Conservation (phyloP, 2,113 vertebrate species). For the Gorsachius goisagi region DNA sequence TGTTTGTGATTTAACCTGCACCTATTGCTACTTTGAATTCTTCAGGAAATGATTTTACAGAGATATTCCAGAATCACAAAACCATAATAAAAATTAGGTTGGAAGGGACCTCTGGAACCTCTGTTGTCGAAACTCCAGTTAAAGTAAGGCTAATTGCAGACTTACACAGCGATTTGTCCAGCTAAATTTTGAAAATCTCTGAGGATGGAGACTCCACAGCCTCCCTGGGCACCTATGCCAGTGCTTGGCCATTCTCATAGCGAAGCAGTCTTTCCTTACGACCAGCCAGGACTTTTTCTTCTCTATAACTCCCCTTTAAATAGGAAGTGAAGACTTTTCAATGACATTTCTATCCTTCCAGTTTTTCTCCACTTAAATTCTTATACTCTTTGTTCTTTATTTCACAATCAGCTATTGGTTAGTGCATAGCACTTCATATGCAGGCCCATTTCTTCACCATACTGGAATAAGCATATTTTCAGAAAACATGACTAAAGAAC, state of each 20-base stretch:
- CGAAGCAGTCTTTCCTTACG: not conserved
- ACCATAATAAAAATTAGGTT: not conserved
- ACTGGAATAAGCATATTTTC: not conserved
- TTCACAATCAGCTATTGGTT: not conserved
- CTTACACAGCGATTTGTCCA: not conserved
- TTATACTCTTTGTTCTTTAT: not conserved
- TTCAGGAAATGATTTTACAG: not conserved
- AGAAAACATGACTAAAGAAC: not conserved
- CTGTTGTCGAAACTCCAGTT: not conserved
- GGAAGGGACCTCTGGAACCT: not conserved
- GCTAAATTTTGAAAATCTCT: not conserved
- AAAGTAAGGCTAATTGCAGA: not conserved
- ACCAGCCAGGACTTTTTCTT: not conserved
- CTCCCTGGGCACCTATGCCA: not conserved
- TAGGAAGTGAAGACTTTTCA: not conserved
- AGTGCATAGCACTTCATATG: not conserved
- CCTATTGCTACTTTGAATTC: not conserved
- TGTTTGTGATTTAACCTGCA: not conserved
- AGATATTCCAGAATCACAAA: not conserved
- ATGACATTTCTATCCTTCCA: not conserved
- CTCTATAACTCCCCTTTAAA: not conserved
- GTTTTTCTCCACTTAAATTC: not conserved
- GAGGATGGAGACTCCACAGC: not conserved
- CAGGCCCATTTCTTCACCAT: not conserved
- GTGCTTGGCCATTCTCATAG: not conserved